phyloP scores from a whole-genome alignment of 2,888 invertebrate genomes.

The Meiosimyza platycephala region DNA sequence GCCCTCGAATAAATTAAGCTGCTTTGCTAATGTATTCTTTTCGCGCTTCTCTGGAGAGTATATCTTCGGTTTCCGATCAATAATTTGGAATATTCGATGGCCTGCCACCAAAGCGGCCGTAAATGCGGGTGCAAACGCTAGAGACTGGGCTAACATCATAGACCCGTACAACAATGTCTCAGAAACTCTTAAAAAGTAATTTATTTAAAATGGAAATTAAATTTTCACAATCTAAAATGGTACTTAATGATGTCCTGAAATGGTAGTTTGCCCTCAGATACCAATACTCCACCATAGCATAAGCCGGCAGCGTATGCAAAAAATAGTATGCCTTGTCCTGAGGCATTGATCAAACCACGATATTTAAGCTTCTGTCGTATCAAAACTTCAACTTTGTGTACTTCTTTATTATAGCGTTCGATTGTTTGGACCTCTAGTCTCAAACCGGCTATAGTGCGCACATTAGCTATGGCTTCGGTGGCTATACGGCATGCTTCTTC shows the following conservation, averaged over 20 bases:
- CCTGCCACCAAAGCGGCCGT: slow-evolving; percentile 79
- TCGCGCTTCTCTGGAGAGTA: slow-evolving; percentile 65
- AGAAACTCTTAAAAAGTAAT: slow-evolving; percentile 71
- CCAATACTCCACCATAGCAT: slow-evolving; percentile 79
- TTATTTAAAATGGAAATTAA: neutral
- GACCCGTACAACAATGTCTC: slow-evolving; percentile 83
- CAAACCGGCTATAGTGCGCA: slow-evolving; percentile 77
- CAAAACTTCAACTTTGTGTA: slow-evolving; percentile 69
- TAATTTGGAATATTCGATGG: slow-evolving; percentile 74
- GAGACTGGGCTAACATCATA: slow-evolving; percentile 83
- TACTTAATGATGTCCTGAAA: slow-evolving; percentile 75
- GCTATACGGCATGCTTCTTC: slow-evolving; percentile 79
- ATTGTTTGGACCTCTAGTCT: slow-evolving; percentile 75
- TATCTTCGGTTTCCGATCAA: slow-evolving; percentile 73
- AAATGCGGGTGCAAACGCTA: slow-evolving; percentile 83
- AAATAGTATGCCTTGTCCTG: slow-evolving; percentile 78
- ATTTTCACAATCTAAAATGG: neutral
- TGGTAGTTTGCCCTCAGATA: slow-evolving; percentile 72
- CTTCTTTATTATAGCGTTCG: slow-evolving; percentile 71
- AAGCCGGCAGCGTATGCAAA: slow-evolving; percentile 79
- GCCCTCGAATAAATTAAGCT: slow-evolving; percentile 62
- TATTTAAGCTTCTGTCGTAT: slow-evolving; percentile 72
- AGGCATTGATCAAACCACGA: slow-evolving; percentile 77
- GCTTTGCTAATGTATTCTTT: slow-evolving; percentile 58
- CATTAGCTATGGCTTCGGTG: slow-evolving; percentile 79